These are phyloP conservation scores for Centroberyx gerrardi DNA, from an alignment of 2,797 vertebrate genomes.

Conservation along the genomic window DNA sequence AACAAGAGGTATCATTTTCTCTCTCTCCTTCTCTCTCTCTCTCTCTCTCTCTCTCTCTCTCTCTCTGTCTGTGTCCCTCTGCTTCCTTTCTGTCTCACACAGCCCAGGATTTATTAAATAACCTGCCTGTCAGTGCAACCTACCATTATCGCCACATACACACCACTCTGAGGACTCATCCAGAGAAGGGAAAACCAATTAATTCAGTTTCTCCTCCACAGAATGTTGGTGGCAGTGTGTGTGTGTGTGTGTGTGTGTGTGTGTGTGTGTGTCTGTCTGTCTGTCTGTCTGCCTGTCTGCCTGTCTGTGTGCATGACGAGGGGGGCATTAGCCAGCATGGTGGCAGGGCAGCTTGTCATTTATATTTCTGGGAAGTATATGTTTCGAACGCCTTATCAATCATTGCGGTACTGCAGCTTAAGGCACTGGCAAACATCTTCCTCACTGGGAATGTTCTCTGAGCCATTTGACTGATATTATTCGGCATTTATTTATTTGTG, in stretches of 20 bases:
- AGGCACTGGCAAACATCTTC: conserved; percentile 56
- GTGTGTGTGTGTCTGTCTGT: conserved; percentile 33
- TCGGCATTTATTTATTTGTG: conserved; percentile 33
- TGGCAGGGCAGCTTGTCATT: conserved; percentile 62
- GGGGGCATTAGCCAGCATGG: conserved; percentile 60
- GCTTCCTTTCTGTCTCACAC: conserved; percentile 71
- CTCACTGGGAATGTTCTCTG: conserved; percentile 47
- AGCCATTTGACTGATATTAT: conserved; percentile 64
- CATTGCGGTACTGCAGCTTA: conserved; percentile 66
- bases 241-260: conserved; percentile 42
- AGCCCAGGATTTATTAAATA: conserved; percentile 84
- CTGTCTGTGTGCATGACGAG: conserved; percentile 52
- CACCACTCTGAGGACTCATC: conserved; percentile 70
- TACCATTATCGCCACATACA: conserved; percentile 76
- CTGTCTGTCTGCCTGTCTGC: background rate
- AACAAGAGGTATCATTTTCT: conserved; percentile 34
- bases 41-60: conserved; percentile 27
- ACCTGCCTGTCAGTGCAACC: conserved; percentile 79
- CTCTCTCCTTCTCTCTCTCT: background rate
- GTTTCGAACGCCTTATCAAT: conserved; percentile 72
- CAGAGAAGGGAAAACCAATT: conserved; percentile 77
- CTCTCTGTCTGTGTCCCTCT: conserved; percentile 30
- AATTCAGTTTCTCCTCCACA: conserved; percentile 77
- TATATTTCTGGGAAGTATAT: conserved; percentile 65
- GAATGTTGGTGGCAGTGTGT: conserved; percentile 67